Base-by-base conservation (phyloP, 2,797 vertebrate genomes). In the Catharus ustulatus region DNA sequence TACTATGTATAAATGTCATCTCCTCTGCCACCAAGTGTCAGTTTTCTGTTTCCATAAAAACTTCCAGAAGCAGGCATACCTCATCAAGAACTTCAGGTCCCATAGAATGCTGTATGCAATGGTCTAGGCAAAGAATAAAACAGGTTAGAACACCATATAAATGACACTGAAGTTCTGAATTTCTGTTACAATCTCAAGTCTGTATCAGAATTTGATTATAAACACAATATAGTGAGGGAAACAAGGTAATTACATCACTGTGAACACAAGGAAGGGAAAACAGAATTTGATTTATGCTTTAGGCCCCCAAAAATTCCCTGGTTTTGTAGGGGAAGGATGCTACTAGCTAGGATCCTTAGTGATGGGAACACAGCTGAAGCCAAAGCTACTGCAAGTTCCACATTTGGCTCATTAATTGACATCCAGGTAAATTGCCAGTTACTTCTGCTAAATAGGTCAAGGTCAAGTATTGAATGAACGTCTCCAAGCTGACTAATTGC, bases 71-170 rank as follows among this genome's bases (percentile, higher is more conserved):
- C 2, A 79, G 10, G 95, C 99, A 42, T 97, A 99, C 99, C 99
- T 99, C 99, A 99, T 99, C 98, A 99, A 96, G 98, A 99, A 99
- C 96, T 99, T 99, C 89, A 99, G 97, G 96, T 99, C 99, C 99
- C 99, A 99, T 95, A 99, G 97, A 97, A 99, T 99, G 98, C 99
- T 99, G 98, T 99, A 99, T 52, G 99, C 99, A 77, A 99, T 98
- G 17, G 99, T 99, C 99, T 99, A 97, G 38, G 43, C 74, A 96
- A 79, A 92, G 90, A 91, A 91, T 27, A 90, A 66, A 84, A 94
- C 71, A 84, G 86, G 23, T 92, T 89, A 89, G 55, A 82, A 57
- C 29, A 89, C 3, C 29, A 21, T 1, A 32, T 15, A 62, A 73
- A 29, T 54, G 52, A 54, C 19, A 21, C 52, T 54, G 30, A 32